Evolutionary conservation across 2,888 invertebrate species (phyloP).

Genomic region (Trichopria drosophilae): DNA sequence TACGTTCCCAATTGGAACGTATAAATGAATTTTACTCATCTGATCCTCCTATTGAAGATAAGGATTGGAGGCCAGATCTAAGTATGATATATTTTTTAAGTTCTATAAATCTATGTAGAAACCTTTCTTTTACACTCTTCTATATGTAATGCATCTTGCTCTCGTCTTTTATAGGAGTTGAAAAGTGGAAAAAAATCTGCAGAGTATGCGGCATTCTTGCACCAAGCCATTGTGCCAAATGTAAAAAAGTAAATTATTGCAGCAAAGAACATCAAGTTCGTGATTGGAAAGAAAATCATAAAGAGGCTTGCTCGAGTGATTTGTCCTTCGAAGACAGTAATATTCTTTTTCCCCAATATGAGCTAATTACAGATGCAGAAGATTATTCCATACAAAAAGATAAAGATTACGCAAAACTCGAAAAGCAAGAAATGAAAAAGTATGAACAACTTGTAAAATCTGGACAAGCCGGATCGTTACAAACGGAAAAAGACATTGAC

Average conservation of each 20-base stretch:
- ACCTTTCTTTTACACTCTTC: not conserved
- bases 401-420: constrained; percentile 45
- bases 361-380: constrained; percentile 64
- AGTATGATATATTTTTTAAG: constrained; percentile 41
- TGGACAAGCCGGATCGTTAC: constrained; percentile 65
- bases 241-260: constrained; percentile 79
- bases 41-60: constrained; percentile 70
- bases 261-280: constrained; percentile 79
- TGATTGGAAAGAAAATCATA: constrained; percentile 86
- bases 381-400: constrained; percentile 51
- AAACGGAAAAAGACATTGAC: constrained; percentile 66
- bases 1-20: constrained; percentile 78
- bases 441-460: constrained; percentile 63
- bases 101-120: not conserved
- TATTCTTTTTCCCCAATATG: constrained; percentile 73
- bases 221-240: constrained; percentile 78
- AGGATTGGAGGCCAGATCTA: constrained; percentile 60
- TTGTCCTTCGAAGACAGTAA: no score
- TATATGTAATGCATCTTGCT: not conserved
- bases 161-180: constrained; percentile 45
- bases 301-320: constrained; percentile 62
- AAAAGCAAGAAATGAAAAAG: constrained; percentile 60
- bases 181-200: constrained; percentile 69
- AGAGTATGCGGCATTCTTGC: constrained; percentile 77
- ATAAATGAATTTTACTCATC: constrained; percentile 78